Evolutionary conservation across 2,113 vertebrate genomes (phyloP).

Genomic region (Stegostoma tigrinum): DNA sequence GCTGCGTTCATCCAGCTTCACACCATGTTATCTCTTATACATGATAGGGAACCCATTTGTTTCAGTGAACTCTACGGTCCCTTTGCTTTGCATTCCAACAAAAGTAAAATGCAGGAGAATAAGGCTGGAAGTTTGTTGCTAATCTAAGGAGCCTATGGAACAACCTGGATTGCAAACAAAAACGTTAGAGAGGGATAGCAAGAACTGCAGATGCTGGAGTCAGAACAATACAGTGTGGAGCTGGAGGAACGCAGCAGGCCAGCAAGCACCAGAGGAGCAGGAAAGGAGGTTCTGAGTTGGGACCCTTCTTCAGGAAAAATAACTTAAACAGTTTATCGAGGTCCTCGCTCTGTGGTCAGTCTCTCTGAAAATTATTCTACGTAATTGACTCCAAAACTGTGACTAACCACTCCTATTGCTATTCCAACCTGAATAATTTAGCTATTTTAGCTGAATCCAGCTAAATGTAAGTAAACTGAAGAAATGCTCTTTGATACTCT

Average conservation of each 20-base stretch:
- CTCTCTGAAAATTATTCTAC: not conserved
- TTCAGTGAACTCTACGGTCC: not conserved
- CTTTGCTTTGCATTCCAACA: not conserved
- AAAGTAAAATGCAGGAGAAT: not conserved
- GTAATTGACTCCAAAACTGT: not conserved
- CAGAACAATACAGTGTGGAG: too few species aligned
- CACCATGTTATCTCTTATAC: too few species aligned
- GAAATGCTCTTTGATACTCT: not conserved
- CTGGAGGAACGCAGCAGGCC: too few species aligned
- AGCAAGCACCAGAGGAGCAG: too few species aligned
- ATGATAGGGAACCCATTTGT: not conserved
- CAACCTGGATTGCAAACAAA: not conserved
- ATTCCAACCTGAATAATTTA: not conserved
- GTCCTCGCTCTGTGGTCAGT: too few species aligned
- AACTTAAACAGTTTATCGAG: not conserved
- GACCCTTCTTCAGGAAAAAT: not conserved
- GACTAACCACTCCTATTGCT: not conserved
- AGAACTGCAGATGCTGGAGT: too few species aligned
- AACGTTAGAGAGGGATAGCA: too few species aligned
- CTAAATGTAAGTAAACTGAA: not conserved
- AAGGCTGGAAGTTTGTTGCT: not conserved
- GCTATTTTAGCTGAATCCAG: not conserved
- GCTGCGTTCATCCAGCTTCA: too few species aligned
- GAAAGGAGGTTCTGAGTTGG: too few species aligned
- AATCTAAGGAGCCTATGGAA: not conserved